Evolutionary conservation across 2,797 vertebrate genomes (phyloP).

Genomic region (Momotus momota): DNA sequence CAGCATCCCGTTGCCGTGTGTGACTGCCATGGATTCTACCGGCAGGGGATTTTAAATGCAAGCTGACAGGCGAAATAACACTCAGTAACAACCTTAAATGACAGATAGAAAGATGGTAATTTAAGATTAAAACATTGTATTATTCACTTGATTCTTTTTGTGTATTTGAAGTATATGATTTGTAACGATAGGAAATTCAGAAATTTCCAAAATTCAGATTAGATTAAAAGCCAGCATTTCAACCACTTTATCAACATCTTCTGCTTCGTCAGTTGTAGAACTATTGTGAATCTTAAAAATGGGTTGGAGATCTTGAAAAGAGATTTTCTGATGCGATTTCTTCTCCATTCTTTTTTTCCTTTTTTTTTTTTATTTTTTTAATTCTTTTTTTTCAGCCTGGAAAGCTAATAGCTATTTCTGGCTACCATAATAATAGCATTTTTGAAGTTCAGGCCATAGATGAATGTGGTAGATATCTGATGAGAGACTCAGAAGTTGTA

Average conservation of each 20-base stretch:
- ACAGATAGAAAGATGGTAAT: not conserved
- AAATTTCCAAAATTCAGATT: not conserved
- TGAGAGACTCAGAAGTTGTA: not conserved
- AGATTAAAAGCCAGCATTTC: not conserved
- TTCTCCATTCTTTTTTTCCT: not conserved
- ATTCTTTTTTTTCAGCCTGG: not conserved
- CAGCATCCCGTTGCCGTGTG: not conserved
- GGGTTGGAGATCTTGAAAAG: not conserved
- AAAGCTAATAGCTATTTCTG: not conserved
- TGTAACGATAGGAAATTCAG: not conserved
- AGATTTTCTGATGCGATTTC: not conserved
- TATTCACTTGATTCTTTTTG: not conserved
- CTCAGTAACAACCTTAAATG: not conserved
- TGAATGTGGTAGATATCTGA: not conserved
- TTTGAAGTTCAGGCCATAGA: not conserved
- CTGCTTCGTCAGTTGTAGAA: not conserved
- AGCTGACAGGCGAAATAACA: not conserved
- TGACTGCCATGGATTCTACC: not conserved
- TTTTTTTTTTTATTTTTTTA: no score
- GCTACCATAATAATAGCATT: not conserved
- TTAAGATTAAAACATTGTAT: not conserved
- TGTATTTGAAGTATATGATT: not conserved
- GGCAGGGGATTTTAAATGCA: not conserved
- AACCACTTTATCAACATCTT: not conserved
- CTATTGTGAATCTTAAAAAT: not conserved